These are phyloP conservation scores for Caenorhabditis latens DNA, from an alignment of 1,140 invertebrate species.

Conservation along the genomic window DNA sequence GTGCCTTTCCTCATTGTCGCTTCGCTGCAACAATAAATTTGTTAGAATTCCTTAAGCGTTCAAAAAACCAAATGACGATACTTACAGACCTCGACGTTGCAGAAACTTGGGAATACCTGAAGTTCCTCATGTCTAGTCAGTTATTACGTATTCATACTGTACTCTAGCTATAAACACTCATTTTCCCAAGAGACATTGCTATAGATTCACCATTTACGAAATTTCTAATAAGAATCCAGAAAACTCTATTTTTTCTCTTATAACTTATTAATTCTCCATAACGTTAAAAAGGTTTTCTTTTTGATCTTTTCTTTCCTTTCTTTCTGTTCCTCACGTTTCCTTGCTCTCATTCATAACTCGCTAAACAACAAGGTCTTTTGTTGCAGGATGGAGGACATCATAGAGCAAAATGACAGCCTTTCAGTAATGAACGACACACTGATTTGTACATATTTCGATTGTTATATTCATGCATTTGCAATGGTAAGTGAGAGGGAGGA, in stretches of 20 bases:
- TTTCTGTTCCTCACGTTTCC: slow-evolving; percentile 26
- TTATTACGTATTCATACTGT: neutral
- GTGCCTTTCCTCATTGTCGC: slow-evolving; percentile 25
- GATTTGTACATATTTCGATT: slow-evolving; percentile 44
- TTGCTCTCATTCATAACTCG: slow-evolving; percentile 29
- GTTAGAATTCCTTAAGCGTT: slow-evolving; percentile 11
- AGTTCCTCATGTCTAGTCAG: neutral
- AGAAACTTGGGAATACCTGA: slow-evolving; percentile 3
- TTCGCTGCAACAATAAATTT: slow-evolving; percentile 26
- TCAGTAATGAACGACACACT: neutral
- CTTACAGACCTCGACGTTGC: neutral
- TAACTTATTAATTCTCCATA: slow-evolving; percentile 37
- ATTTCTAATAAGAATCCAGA: neutral
- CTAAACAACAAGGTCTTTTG: slow-evolving; percentile 25
- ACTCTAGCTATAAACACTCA: neutral
- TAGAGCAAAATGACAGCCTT: slow-evolving; percentile 43
- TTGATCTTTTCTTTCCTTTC: neutral
- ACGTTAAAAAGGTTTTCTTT: slow-evolving; percentile 9
- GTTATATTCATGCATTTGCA: slow-evolving; percentile 34
- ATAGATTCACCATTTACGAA: neutral
- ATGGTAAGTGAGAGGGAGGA: neutral
- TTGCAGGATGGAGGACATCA: slow-evolving; percentile 48
- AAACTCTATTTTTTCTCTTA: slow-evolving; percentile 8
- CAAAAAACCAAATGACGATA: slow-evolving; percentile 22
- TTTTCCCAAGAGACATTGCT: neutral